Evolutionary conservation across 2,797 vertebrate genomes (phyloP).

Genomic region (Amblyopsis hoosieri): DNA sequence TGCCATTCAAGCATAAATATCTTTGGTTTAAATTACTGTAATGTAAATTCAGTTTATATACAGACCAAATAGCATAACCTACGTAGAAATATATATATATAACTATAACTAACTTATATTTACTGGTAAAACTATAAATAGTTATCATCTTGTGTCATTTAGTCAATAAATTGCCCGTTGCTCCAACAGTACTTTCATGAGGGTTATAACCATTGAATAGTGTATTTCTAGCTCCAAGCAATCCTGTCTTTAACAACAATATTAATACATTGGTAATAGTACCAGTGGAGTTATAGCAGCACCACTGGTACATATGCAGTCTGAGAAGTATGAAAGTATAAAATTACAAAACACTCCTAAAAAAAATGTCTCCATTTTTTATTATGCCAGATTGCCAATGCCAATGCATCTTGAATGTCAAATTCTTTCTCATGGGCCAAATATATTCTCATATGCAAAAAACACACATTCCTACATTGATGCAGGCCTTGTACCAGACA

Average conservation of each 20-base stretch:
- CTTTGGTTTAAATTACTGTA: no score
- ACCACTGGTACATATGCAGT: slow-evolving; percentile 28
- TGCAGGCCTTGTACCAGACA: slow-evolving; percentile 16
- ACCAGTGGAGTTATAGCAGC: slow-evolving; percentile 38
- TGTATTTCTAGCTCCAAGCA: slow-evolving; percentile 9
- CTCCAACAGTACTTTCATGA: background rate
- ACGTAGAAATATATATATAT: no score
- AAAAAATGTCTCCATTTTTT: slow-evolving; percentile 46
- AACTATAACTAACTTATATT: no score
- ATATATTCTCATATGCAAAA: slow-evolving; percentile 38
- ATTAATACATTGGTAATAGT: slow-evolving; percentile 45
- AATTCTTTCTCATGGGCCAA: slow-evolving; percentile 50
- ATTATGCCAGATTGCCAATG: slow-evolving; percentile 50
- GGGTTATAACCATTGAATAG: slow-evolving; percentile 8
- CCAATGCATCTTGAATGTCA: slow-evolving; percentile 57
- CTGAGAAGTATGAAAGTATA: slow-evolving; percentile 45
- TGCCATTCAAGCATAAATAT: slow-evolving; percentile 3
- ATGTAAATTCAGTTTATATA: no score
- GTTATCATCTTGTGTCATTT: slow-evolving; percentile 26
- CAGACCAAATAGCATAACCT: no score
- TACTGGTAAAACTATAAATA: no score
- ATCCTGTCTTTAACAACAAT: slow-evolving; percentile 11
- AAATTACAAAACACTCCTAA: slow-evolving; percentile 56
- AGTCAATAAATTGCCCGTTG: background rate
- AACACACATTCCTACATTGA: slow-evolving; percentile 36